Percentiles rank a stretch among this genome's conserved stretches.
phyloP scores from a whole-genome alignment of 2,797 vertebrate species.

The Phalloptychus januarius region DNA sequence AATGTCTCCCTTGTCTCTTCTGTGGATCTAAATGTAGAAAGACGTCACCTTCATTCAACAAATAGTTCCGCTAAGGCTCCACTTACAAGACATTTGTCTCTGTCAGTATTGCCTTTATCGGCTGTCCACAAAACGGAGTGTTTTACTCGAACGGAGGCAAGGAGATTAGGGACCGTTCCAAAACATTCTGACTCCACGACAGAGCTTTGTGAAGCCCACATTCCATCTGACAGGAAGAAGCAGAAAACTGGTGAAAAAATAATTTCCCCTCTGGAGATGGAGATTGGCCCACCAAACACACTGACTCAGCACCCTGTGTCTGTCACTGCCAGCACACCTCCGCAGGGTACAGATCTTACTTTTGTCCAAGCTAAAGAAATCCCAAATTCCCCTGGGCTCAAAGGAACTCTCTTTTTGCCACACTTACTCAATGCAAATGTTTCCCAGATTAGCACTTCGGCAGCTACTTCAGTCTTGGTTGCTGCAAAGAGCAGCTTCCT shows the following conservation, averaged over 20 bases:
- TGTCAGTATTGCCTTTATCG: conserved; percentile 52
- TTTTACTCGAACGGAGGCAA: conserved; percentile 31
- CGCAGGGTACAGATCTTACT: conserved; percentile 47
- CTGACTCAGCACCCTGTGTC: conserved; percentile 36
- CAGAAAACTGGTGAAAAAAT: conserved; percentile 80
- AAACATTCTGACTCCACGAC: conserved; percentile 35
- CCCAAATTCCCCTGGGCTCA: conserved; percentile 53
- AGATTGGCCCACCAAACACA: conserved; percentile 45
- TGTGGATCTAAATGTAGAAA: conserved; percentile 40
- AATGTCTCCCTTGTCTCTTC: conserved; percentile 28
- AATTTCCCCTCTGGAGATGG: conserved; percentile 32
- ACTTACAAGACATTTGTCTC: conserved; percentile 57
- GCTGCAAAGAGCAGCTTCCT: conserved; percentile 79
- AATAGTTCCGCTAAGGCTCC: conserved; percentile 47
- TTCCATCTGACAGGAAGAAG: conserved; percentile 91
- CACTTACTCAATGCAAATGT: conserved; percentile 54
- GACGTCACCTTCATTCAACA: conserved; percentile 29
- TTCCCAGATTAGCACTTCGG: conserved; percentile 32
- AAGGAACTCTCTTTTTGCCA: conserved; percentile 53
- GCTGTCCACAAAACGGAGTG: conserved; percentile 29
- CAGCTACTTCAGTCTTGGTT: conserved; percentile 37
- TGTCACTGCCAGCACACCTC: conserved; percentile 21
- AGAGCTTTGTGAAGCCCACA: conserved; percentile 45
- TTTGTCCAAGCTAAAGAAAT: conserved; percentile 50
- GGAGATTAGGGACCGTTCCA: conserved; percentile 26